These are phyloP conservation scores for Hycleus cichorii DNA, from an alignment of 1,140 invertebrate species.

Conservation along the genomic window DNA sequence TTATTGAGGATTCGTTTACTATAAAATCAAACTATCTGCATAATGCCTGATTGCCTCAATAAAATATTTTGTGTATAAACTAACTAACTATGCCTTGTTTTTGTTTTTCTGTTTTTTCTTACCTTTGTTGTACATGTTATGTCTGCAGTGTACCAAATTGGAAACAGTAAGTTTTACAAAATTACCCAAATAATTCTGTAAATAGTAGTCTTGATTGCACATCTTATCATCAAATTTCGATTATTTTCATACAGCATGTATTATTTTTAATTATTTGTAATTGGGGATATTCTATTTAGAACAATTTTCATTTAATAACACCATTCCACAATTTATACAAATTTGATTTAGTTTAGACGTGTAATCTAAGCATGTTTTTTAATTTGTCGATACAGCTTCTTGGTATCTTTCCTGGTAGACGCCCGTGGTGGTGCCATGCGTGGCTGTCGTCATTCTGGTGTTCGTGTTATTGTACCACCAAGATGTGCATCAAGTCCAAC, in stretches of 20 bases:
- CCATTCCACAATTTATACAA: too few relatives aligned
- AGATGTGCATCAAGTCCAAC: constrained; percentile 88
- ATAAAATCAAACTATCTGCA: constrained; percentile 4
- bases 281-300: constrained; percentile 3
- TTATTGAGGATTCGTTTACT: constrained; percentile 6
- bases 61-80: constrained; percentile 2
- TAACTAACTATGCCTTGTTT: constrained; percentile 8
- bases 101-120: constrained; percentile 25
- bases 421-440: constrained; percentile 94
- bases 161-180: constrained; percentile 39
- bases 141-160: constrained; percentile 36
- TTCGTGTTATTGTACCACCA: constrained; percentile 90
- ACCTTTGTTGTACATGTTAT: constrained; percentile 28
- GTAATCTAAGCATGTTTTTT: too few relatives aligned
- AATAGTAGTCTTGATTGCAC: neutral
- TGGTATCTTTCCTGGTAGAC: constrained; percentile 96
- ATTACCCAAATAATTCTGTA: constrained; percentile 18
- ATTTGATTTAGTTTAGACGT: too few relatives aligned
- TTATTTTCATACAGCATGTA: constrained; percentile 1
- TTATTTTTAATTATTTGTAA: constrained; percentile 6
- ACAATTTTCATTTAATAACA: constrained; percentile 1
- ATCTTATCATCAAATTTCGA: neutral
- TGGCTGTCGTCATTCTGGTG: constrained; percentile 89
- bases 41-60: constrained; percentile 12
- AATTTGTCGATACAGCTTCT: constrained; percentile 58